Evolutionary conservation across 2,797 vertebrate genomes (phyloP), one percentile per base, ranked within the genome.

Genomic region (Malacoraja senta): DNA sequence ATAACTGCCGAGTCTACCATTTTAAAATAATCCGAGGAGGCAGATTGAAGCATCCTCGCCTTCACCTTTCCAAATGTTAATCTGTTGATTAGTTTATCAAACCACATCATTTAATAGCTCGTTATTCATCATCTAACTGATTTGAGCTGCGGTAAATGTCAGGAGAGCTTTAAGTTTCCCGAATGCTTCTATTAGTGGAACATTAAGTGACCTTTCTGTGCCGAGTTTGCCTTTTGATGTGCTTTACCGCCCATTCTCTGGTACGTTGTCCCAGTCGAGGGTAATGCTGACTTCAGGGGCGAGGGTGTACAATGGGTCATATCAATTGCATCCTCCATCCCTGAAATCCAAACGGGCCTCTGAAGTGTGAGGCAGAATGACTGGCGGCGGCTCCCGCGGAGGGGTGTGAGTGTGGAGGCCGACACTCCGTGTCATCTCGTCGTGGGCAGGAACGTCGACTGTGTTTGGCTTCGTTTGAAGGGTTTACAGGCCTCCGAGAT

Each of bases 1-100:
- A 29, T 88, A 15, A 15, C n/a, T 88, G 61, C 44, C 10, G 8
- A 83, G 79, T 44, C 38, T 24, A 26, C 38, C 53, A 9, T 17
- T 19, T 63, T 61, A 63, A 63, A 86, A 19, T 86, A 88, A 88
- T 63, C 63, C 65, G 17, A 88, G 84, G 84, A 68, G 68, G 71
- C 38, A 76, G 65, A 91, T 29, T 91, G 44, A 74, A 8, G 38
- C 29, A 53, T 68, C 35, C 32, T 58, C 26, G 38, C 72, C 35
- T 44, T 92, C 71, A 76, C 68, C 90, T 76, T 92, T 76, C 13
- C 90, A 92, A 76, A 76, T 76, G 65, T 53, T 92, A 91, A 76
- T 72, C 71, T 92, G 38, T 76, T 92, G 12, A 76, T 92, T 15
- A 76, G 71, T n/a, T 74, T 44, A 58, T 92, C 68, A 44, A 91